A percentile compares a stretch with the other conserved stretches of the same genome.
Evolutionary conservation across 2,888 invertebrate genomes (phyloP).

Genomic region (Autographa gamma): DNA sequence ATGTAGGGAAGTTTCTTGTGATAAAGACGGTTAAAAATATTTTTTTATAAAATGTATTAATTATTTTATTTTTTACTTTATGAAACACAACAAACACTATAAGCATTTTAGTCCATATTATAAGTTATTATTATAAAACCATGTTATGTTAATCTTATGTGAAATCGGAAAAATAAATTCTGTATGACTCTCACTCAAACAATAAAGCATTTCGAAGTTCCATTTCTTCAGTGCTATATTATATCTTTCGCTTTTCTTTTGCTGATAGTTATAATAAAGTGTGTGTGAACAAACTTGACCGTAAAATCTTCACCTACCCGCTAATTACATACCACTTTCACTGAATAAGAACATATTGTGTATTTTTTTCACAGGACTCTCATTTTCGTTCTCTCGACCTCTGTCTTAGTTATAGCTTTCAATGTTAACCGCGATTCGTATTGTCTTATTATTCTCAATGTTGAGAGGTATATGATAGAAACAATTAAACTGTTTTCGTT

Average conservation of each 20-base stretch:
- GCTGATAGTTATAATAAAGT: constrained; percentile 20
- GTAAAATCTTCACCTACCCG: constrained; percentile 45
- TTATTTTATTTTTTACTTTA: too few relatives aligned
- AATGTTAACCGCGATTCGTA: constrained; percentile 52
- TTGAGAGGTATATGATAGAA: constrained; percentile 33
- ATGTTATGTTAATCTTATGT: neutral
- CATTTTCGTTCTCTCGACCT: constrained; percentile 44
- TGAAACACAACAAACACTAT: too few relatives aligned
- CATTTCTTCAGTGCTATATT: neutral
- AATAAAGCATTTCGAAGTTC: constrained; percentile 3
- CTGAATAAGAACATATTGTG: constrained; percentile 53
- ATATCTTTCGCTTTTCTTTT: constrained; percentile 11
- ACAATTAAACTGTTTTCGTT: constrained; percentile 55
- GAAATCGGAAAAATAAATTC: neutral
- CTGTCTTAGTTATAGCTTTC: constrained; percentile 44
- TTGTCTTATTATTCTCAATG: constrained; percentile 44
- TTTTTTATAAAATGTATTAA: too few relatives aligned
- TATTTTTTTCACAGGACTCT: constrained; percentile 59
- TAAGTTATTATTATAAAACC: neutral
- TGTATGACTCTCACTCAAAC: neutral
- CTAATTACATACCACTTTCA: constrained; percentile 58
- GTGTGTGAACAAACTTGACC: constrained; percentile 47
- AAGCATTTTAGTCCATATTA: too few relatives aligned
- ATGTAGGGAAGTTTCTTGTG: neutral
- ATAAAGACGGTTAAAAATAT: too few relatives aligned